Percentiles rank a stretch among this genome's conserved stretches.
These are phyloP conservation scores for Sminthurides aquaticus DNA, from an alignment of 2,888 invertebrate species.

Conservation along the genomic window DNA sequence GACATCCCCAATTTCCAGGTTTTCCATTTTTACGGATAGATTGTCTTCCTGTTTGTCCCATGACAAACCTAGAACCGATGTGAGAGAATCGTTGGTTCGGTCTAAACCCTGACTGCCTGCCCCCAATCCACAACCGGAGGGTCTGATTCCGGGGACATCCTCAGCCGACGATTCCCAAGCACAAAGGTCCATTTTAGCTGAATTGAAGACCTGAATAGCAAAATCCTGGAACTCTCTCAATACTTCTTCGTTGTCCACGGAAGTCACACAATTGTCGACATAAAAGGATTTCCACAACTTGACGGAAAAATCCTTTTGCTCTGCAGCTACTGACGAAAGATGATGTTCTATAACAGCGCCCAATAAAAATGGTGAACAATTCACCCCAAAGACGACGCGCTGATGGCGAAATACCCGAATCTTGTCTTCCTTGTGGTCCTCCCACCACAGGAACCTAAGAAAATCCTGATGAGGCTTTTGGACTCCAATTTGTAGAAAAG, in stretches of 20 bases:
- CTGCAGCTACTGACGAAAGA: not conserved
- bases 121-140: not conserved
- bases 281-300: not conserved
- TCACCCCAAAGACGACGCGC: slow-evolving; percentile 30
- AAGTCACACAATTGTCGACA: slow-evolving; percentile 5
- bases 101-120: not conserved
- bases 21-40: not conserved
- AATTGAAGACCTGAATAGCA: not conserved
- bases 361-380: slow-evolving; percentile 2
- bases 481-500: slow-evolving; percentile 7
- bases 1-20: no score
- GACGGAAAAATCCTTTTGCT: not conserved
- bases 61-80: not conserved
- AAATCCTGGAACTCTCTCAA: not conserved
- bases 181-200: not conserved
- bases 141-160: not conserved
- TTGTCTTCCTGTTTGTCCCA: not conserved
- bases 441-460: slow-evolving; percentile 10
- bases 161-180: not conserved
- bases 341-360: not conserved
- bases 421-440: slow-evolving; percentile 10
- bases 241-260: not conserved
- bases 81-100: not conserved
- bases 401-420: slow-evolving; percentile 28
- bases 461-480: not conserved